Evolutionary conservation across 2,113 vertebrate genomes (phyloP).

Genomic region (Peucedramus taeniatus): DNA sequence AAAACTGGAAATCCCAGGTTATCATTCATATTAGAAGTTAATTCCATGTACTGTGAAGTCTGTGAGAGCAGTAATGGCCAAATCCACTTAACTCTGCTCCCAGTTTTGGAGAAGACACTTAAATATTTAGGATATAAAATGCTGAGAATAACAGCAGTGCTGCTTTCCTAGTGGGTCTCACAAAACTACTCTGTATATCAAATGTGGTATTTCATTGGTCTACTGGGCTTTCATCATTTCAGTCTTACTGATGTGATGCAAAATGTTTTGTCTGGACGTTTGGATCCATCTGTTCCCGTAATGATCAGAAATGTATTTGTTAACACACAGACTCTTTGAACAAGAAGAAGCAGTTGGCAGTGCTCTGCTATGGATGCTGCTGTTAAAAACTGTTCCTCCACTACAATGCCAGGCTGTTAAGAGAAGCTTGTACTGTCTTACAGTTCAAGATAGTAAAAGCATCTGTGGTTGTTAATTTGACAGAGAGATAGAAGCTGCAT

Average conservation of each 20-base stretch:
- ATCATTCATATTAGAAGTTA: neutral
- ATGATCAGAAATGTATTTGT: neutral
- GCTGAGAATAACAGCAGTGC: neutral
- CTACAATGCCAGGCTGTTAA: neutral
- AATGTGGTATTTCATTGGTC: neutral
- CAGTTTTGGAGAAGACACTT: neutral
- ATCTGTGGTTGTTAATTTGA: neutral
- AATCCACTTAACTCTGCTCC: neutral
- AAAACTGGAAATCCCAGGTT: neutral
- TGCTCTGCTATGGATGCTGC: neutral
- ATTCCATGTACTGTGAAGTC: neutral
- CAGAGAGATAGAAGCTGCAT: neutral
- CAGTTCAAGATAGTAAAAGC: slow-evolving; percentile 1
- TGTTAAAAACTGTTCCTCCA: slow-evolving; percentile 4
- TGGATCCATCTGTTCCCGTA: slow-evolving; percentile 22
- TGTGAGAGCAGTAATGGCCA: neutral
- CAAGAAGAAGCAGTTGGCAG: slow-evolving; percentile 28
- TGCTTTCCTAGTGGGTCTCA: neutral
- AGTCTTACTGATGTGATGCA: neutral
- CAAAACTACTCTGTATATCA: neutral
- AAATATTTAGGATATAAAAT: neutral
- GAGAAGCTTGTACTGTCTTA: neutral
- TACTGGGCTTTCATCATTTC: neutral
- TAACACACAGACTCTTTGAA: neutral
- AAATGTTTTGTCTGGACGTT: slow-evolving; percentile 28